Base-by-base conservation (phyloP, 1,140 invertebrate species). In the Belonocnema kinseyi region DNA sequence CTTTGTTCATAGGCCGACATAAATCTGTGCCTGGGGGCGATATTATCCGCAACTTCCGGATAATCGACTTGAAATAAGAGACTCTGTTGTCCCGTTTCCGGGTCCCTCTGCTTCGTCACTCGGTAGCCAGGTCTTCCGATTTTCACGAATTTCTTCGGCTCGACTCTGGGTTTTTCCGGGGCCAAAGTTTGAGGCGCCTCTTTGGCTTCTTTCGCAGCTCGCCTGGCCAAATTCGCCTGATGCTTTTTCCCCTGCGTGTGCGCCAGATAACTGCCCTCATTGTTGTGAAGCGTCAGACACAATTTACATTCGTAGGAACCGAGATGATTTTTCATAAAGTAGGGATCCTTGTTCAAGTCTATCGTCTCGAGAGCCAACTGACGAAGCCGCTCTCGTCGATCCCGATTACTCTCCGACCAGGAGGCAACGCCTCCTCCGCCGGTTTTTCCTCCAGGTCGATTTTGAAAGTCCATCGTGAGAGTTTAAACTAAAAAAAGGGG, bases 1-100 rank as follows among this genome's bases (percentile, higher is more conserved):
- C 98, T 98, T 89, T 99, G 99, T 92, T 99, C 99, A 92, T 99
- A 99, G 58, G 99, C 99, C n/a, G 99, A 99, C 99, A 99, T 99
- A 88, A 99, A 99, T 61, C 99, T 94, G 91, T 99, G 99, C 46
- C 98, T 93, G 4, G 99, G 98, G 77, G 95, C 93, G 61, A 99
- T 95, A 82, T 95, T 95, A 82, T 99, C 99, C 26, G 97, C 96
- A 85, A 99, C 99, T 94, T 99, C 99, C 70, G 98, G 98, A 92
- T 99, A 97, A 92, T 97, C 96, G 78, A 99, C 97, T 94, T 99
- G 99, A 90, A 99, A 99, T 0, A 99, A 92, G 58, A 99, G 93
- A 88, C 98, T 99, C 89, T 99, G 99, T 86, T 99, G 99, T 10
- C 96, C 96, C 87, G 94, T 96, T 87, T 98, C 97, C 16, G 97